A percentile compares a stretch with the other conserved stretches of the same genome.
phyloP scores from a whole-genome alignment of 2,888 invertebrate genomes.

The Fissipunctia ypsillon region DNA sequence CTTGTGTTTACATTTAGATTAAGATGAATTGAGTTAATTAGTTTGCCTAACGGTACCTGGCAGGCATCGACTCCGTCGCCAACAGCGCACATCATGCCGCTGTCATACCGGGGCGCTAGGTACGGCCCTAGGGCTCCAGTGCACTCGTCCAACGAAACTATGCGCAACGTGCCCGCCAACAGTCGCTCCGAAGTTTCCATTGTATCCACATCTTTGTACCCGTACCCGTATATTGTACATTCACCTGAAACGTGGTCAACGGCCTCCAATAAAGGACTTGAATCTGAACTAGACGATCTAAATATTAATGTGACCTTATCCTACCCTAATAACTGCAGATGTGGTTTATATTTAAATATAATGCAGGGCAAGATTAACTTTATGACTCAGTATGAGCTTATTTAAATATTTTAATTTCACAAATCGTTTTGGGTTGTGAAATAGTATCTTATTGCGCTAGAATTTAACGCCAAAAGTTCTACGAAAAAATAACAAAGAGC shows the following conservation, averaged over 20 bases:
- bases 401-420: constrained; percentile 24
- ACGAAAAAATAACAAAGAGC: not conserved
- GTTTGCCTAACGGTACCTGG: constrained; percentile 75
- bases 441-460: not conserved
- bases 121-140: constrained; percentile 74
- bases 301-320: constrained; percentile 53
- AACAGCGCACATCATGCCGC: constrained; percentile 86
- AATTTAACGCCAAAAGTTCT: constrained; percentile 9
- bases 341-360: constrained; percentile 37
- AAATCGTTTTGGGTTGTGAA: constrained; percentile 5
- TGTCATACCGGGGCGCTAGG: constrained; percentile 77
- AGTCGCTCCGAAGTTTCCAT: constrained; percentile 75
- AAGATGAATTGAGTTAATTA: constrained; percentile 38
- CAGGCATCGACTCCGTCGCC: constrained; percentile 85
- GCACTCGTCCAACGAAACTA: constrained; percentile 84
- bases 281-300: constrained; percentile 59
- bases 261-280: constrained; percentile 31
- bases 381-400: constrained; percentile 7
- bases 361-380: constrained; percentile 19
- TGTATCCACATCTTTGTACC: constrained; percentile 70
- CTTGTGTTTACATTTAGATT: constrained; percentile 20
- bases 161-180: constrained; percentile 74
- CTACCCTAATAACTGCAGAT: constrained; percentile 28
- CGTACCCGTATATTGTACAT: constrained; percentile 85
- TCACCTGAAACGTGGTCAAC: constrained; percentile 75